phyloP scores from a whole-genome alignment of 1,140 invertebrate genomes.

The Brachionus paranguensis region DNA sequence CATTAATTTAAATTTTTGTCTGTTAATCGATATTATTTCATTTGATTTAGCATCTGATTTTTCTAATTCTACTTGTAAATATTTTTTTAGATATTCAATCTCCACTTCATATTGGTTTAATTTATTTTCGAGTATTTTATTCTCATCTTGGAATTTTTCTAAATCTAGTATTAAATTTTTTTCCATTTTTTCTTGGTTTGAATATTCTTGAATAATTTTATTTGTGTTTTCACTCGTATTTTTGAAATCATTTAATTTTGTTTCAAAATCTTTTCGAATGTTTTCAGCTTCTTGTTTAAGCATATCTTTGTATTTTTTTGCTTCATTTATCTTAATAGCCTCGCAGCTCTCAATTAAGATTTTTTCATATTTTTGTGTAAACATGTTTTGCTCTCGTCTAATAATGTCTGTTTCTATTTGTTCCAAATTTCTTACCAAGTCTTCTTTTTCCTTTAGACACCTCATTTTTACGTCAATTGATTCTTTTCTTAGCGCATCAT shows the following conservation, averaged over 20 bases:
- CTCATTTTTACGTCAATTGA: background rate
- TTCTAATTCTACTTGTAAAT: background rate
- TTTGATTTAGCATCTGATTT: constrained; percentile 8
- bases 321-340: background rate
- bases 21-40: constrained; percentile 7
- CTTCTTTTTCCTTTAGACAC: constrained; percentile 35
- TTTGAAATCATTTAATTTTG: background rate
- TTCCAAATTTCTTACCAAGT: constrained; percentile 12
- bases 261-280: background rate
- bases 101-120: background rate
- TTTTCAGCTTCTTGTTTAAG: background rate
- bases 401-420: constrained; percentile 32
- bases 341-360: background rate
- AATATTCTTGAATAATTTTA: background rate
- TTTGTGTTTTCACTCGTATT: background rate
- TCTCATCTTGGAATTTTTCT: background rate
- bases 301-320: background rate
- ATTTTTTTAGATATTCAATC: background rate
- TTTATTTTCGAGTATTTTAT: background rate
- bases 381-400: background rate
- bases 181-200: background rate
- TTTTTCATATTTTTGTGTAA: constrained; percentile 1
- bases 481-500: background rate
- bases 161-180: background rate
- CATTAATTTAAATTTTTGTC: constrained; percentile 30